Percentiles rank a stretch among this genome's conserved stretches.
Evolutionary conservation across 2,797 vertebrate genomes (phyloP).

Genomic region (Decapterus maruadsi): DNA sequence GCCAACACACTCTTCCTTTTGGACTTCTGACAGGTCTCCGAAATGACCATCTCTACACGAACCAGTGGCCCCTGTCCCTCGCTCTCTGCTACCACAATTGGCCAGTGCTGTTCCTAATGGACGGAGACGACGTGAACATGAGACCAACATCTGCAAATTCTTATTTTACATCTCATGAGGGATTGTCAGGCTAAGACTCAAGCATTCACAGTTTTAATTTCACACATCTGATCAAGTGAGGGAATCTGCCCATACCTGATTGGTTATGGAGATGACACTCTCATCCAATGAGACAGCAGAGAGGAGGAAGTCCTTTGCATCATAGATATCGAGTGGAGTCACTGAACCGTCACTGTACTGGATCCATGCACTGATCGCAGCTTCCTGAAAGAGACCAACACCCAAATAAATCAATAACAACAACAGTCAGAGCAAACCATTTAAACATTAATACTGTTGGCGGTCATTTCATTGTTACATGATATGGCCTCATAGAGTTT

Average conservation of each 20-base stretch:
- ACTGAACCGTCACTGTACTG: conserved; percentile 96
- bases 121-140: neutral
- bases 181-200: neutral
- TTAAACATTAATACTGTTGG: neutral
- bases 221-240: neutral
- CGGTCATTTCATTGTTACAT: too few relatives aligned
- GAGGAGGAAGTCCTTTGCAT: conserved; percentile 93
- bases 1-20: conserved; percentile 95
- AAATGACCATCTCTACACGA: conserved; percentile 95
- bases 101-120: conserved; percentile 89
- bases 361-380: conserved; percentile 92
- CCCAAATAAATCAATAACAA: conserved; percentile 3
- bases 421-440: neutral
- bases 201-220: neutral
- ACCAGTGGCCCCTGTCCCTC: conserved; percentile 94
- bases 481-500: neutral
- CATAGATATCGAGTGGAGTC: conserved; percentile 95
- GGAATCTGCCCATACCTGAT: conserved; percentile 75
- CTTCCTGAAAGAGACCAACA: conserved; percentile 86
- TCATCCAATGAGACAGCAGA: conserved; percentile 92
- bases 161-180: neutral
- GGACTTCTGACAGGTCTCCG: conserved; percentile 95
- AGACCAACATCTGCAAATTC: neutral
- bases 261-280: conserved; percentile 89
- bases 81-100: conserved; percentile 90